Base-by-base conservation (phyloP, 2,113 vertebrate genomes). In the Eulacestoma nigropectus region DNA sequence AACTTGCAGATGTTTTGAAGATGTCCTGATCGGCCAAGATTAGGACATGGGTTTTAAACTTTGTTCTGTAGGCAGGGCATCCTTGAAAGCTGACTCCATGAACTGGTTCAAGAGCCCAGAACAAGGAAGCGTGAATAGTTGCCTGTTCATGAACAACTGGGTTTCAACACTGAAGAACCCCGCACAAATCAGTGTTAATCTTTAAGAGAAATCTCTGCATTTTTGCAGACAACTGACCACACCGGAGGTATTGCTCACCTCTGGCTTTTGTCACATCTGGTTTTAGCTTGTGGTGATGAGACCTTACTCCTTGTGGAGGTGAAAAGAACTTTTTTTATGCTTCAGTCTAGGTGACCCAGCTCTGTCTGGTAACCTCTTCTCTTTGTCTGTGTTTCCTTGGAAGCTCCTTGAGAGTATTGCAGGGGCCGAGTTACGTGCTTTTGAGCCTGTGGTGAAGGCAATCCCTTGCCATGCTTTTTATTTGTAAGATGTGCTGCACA, bases 1-100 rank as follows among this genome's bases (percentile, higher is more conserved):
- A 83, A 90, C 69, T 68, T 87, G 82, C 95, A 97, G 95, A 96
- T 97, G 92, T 98, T 97, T 96, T 95, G 93, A 95, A 97, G 93
- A 92, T 92, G 85, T 93, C 68, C 93, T 7, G 74, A 97, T 97
- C 89, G 89, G 91, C 37, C 4, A 25, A 96, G 93, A 95, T 96
- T 93, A 97, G 91, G 91, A 88, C 81, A 57, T 44, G 79, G 55
- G 46, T 91, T 95, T 96, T 70, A 93, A 96, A 81, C 53, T 87
- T 96, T 22, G 19, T 80, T 96, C 17, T 39, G 4, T 56, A 65
- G 80, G 30, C 91, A 92, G 26, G 53, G 87, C 95, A 70, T 68
- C 70, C 69, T 49, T 86, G 70, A 90, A 89, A 94, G 30, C 60
- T 85, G 78, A 52, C 39, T 95, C 1, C n/a, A 6, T 25, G 33